Evolutionary conservation across 2,797 vertebrate genomes (phyloP), one percentile per base, ranked within the genome.

Genomic region (Vultur gryphus): DNA sequence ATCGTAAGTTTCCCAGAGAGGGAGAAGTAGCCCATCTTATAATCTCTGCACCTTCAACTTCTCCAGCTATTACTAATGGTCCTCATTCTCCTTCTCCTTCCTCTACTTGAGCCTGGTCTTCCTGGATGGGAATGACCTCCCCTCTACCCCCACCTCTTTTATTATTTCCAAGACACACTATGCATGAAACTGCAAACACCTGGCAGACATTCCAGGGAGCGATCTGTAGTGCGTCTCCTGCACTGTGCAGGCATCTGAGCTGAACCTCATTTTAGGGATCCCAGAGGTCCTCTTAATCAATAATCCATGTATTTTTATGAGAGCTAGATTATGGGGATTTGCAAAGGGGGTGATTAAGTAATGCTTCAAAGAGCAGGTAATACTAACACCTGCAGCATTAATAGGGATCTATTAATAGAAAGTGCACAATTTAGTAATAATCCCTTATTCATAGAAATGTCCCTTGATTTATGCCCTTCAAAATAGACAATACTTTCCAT

Each of bases 301-400:
- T 98, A 98, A 98, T 98, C 97, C 98, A 95, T 95, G 95, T 95
- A 95, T 96, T 98, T 98, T 98, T 98, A 98, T 94, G 98, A 98
- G 98, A 89, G 87, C 85, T 97, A 96, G 97, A 98, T 98, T 98
- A 97, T 71, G 78, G 97, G 98, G 98, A 98, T 98, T 98, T 98
- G 97, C 91, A 94, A 96, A 97, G 90, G 89, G 87, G 97, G 91
- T 92, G 97, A 97, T 98, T 98, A 98, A 97, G 95, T 91, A 93
- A 95, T 78, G 97, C 97, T 98, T 98, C 98, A 98, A 98, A 98
- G 97, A 91, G 75, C 35, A 72, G 84, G 97, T 95, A 90, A 71
- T 61, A 86, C 95, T 29, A 93, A 94, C 98, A 98, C 98, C 98
- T 98, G 98, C 97, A 97, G 48, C 97, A 96, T 97, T 98, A 98